Base-by-base conservation (phyloP, 2,113 vertebrate species). In the Dromaius novaehollandiae region DNA sequence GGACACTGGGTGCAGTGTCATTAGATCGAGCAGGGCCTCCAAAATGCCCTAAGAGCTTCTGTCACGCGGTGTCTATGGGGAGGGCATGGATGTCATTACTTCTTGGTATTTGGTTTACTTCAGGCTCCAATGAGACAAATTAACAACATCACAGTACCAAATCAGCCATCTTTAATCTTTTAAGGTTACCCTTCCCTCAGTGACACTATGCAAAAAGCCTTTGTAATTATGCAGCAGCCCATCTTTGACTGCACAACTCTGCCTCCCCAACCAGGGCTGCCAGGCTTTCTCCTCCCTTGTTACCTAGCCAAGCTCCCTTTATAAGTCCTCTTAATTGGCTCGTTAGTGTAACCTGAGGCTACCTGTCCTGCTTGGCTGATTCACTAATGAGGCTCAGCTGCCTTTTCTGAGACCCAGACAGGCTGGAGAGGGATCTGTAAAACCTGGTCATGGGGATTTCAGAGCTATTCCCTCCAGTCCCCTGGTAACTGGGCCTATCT, bases 321-420 rank as follows among this genome's bases (percentile, higher is more conserved):
- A 28, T 40, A 95, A 74, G 66, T 68, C 75, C 78, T 90, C 77
- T 92, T 96, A 95, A 95, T 77, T 88, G 89, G 87, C 93, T 96
- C 51, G 74, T 97, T 93, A 93, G 88, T 86, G 90, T 86, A 95
- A 95, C 93, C 88, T 95, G 78, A 94, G 64, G 63, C 93, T 96
- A 90, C 96, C 95, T 96, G 95, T 94, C 95, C 96, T 88, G 91
- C 97, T 93, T 89, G 78, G 88, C 95, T 96, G 92, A 60, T 19
- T 80, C 73, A 21, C 82, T 91, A 96, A 97, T 91, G 93, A 85
- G 82, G 18, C 78, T 93, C 94, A 82, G 70, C 65, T 95, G 97
- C 95, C 71, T 90, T 89, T 71, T 53, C 80, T 91, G 16, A 56
- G 38, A 86, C 61, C 76, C 84, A 81, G 85, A 60, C 76, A 55